These are phyloP conservation scores for Petroica traversi DNA, from an alignment of 2,113 vertebrate species.

Conservation along the genomic window DNA sequence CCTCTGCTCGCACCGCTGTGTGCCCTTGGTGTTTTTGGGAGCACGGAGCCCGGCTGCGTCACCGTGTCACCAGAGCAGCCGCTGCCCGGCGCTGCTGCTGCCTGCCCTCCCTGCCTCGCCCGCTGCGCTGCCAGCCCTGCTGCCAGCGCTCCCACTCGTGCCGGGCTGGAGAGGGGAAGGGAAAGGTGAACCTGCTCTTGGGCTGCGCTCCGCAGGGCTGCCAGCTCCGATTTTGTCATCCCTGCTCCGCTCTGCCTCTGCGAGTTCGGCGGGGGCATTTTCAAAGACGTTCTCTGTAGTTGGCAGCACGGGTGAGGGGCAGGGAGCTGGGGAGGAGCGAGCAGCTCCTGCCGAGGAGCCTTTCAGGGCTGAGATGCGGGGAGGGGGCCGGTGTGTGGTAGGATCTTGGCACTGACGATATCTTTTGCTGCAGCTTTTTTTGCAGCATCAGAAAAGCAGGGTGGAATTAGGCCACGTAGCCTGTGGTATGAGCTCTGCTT, in stretches of 20 bases:
- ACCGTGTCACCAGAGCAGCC: rapidly evolving
- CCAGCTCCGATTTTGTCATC: constrained; percentile 17
- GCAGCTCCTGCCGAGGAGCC: background rate
- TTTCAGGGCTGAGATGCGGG: background rate
- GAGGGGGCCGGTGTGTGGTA: background rate
- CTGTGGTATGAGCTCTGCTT: constrained; percentile 17
- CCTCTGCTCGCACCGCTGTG: background rate
- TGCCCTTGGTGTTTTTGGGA: background rate
- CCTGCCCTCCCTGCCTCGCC: background rate
- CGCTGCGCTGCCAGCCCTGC: background rate
- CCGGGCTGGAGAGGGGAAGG: background rate
- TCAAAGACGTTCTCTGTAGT: background rate
- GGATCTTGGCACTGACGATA: background rate
- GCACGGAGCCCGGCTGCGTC: background rate
- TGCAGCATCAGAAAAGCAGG: constrained; percentile 24
- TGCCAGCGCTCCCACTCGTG: rapidly evolving
- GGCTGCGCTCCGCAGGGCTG: constrained; percentile 25
- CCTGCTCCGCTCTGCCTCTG: background rate
- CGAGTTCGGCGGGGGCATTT: background rate
- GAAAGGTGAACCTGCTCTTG: background rate
- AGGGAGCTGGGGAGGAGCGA: background rate
- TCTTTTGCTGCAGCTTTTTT: background rate
- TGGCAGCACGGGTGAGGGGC: background rate
- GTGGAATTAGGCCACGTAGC: constrained; percentile 29
- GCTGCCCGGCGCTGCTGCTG: background rate